These are phyloP conservation scores for Podabrus alpinus DNA, from an alignment of 2,888 invertebrate species.

Conservation along the genomic window DNA sequence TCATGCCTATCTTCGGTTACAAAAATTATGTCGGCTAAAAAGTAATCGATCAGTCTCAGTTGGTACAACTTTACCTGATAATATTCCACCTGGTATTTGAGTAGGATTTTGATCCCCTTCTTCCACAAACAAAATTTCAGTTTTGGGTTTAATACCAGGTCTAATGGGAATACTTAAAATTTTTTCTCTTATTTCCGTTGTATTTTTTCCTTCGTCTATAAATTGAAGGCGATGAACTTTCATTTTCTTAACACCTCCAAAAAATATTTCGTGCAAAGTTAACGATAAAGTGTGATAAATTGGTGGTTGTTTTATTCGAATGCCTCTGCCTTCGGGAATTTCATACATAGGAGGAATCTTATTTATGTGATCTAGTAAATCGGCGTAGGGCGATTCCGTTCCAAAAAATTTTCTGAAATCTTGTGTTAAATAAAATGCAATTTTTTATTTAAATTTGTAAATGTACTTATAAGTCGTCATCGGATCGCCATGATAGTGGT, in stretches of 20 bases:
- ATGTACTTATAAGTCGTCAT: slow-evolving; percentile 68
- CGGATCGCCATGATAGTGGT: slow-evolving; percentile 81
- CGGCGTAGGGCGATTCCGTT: slow-evolving; percentile 79
- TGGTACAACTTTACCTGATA: background rate
- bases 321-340: slow-evolving; percentile 63
- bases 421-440: background rate
- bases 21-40: slow-evolving; percentile 74
- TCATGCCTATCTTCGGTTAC: slow-evolving; percentile 74
- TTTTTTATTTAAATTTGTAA: background rate
- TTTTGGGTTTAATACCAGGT: slow-evolving; percentile 74
- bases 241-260: slow-evolving; percentile 82
- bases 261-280: slow-evolving; percentile 68
- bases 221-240: slow-evolving; percentile 76
- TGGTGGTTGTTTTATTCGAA: slow-evolving; percentile 66
- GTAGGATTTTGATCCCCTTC: slow-evolving; percentile 81
- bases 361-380: slow-evolving; percentile 69
- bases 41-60: slow-evolving; percentile 15
- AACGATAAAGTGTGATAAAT: slow-evolving; percentile 62
- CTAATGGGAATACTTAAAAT: slow-evolving; percentile 74
- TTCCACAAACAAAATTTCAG: slow-evolving; percentile 73
- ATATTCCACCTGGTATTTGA: slow-evolving; percentile 64
- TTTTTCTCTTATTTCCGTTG: slow-evolving; percentile 70
- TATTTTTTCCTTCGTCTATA: slow-evolving; percentile 64
- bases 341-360: slow-evolving; percentile 68
- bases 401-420: slow-evolving; percentile 74